Conservation (phyloP, 2,113 vertebrate species). For the Cinclus mexicanus region DNA sequence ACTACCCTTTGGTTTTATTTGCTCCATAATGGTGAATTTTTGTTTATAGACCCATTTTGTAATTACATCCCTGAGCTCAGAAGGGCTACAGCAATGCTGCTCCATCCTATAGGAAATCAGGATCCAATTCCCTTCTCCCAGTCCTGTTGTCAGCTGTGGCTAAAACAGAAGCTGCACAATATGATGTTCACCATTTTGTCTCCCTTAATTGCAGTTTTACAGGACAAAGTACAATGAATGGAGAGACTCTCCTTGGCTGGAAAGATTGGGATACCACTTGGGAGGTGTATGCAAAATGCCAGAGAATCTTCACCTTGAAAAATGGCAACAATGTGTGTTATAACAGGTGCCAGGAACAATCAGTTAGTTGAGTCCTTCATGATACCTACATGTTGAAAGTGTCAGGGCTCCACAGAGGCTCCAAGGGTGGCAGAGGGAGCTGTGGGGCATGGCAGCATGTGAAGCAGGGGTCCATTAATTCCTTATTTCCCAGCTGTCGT, state of each 20-base stretch:
- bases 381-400: neutral
- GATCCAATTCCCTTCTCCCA: constrained; percentile 52
- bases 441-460: neutral
- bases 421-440: neutral
- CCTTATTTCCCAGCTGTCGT: neutral
- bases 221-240: neutral
- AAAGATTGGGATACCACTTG: neutral
- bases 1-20: constrained; percentile 67
- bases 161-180: constrained; percentile 48
- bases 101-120: constrained; percentile 38
- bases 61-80: constrained; percentile 63
- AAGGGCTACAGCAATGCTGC: neutral
- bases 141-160: constrained; percentile 35
- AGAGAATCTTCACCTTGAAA: constrained; percentile 30
- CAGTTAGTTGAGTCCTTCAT: neutral
- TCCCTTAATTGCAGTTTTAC: constrained; percentile 17
- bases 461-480: neutral
- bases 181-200: constrained; percentile 32
- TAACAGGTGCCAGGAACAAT: neutral
- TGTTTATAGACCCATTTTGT: constrained; percentile 69
- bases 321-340: neutral
- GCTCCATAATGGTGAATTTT: constrained; percentile 65
- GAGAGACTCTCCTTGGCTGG: constrained; percentile 1
- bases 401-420: neutral
- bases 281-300: neutral